Conservation (phyloP, 2,888 invertebrate species). For the Acleris sparsana region DNA sequence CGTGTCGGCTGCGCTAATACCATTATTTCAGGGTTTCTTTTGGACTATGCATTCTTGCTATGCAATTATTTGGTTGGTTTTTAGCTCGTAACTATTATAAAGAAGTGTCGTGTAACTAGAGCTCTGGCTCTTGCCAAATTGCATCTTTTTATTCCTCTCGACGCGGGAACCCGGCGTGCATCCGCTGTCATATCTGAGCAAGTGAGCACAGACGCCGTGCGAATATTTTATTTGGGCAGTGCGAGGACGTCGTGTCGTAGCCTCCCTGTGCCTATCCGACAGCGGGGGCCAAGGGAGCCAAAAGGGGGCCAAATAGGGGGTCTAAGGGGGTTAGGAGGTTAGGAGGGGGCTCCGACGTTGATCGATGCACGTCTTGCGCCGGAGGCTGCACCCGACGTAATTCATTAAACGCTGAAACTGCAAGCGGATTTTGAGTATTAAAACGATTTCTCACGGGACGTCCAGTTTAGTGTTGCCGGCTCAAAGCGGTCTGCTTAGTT, state of each 20-base stretch:
- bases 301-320: constrained; percentile 45
- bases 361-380: constrained; percentile 87
- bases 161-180: constrained; percentile 50
- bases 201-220: constrained; percentile 63
- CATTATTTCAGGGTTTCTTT: constrained; percentile 12
- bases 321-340: constrained; percentile 45
- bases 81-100: too few species aligned
- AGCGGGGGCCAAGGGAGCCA: constrained; percentile 39
- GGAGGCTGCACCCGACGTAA: constrained; percentile 84
- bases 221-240: constrained; percentile 83
- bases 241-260: constrained; percentile 57
- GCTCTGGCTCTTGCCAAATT: constrained; percentile 26
- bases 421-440: constrained; percentile 83
- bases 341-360: constrained; percentile 78
- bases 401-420: constrained; percentile 83
- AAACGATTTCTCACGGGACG: constrained; percentile 82
- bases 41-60: constrained; percentile 1
- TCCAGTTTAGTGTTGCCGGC: constrained; percentile 69
- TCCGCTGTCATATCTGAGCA: constrained; percentile 66
- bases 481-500: constrained; percentile 58
- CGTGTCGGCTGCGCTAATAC: constrained; percentile 2
- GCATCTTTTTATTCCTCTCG: constrained; percentile 48
- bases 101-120: too few species aligned
- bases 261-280: constrained; percentile 69
- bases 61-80: constrained; percentile 1